Percentiles rank a stretch among this genome's conserved stretches.
These are phyloP conservation scores for Coreoperca whiteheadi DNA, from an alignment of 2,113 vertebrate genomes.

Conservation along the genomic window DNA sequence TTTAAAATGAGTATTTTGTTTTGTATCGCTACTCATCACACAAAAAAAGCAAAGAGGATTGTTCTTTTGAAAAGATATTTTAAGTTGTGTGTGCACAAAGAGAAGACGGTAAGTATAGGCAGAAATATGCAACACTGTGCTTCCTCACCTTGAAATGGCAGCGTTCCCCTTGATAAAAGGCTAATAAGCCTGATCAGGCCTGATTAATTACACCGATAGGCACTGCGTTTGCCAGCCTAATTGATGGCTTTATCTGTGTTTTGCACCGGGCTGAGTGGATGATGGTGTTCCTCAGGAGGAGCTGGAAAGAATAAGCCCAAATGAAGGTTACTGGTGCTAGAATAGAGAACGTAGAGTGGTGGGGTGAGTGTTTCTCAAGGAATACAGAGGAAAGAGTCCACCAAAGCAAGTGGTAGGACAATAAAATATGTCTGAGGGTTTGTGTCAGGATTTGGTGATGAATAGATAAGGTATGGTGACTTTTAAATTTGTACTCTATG, in stretches of 20 bases:
- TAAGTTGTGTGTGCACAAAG: background rate
- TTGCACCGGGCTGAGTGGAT: slow-evolving; percentile 58
- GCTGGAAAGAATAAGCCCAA: slow-evolving; percentile 42
- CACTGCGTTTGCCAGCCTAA: slow-evolving; percentile 60
- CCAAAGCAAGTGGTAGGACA: background rate
- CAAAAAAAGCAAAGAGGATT: background rate
- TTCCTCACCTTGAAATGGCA: slow-evolving; percentile 71
- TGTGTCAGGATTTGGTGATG: background rate
- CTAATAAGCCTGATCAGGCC: slow-evolving; percentile 75
- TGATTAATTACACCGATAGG: slow-evolving; percentile 80
- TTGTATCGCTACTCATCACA: background rate
- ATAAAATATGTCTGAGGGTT: background rate
- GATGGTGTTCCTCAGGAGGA: slow-evolving; percentile 59
- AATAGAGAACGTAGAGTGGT: slow-evolving; percentile 2
- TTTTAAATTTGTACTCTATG: slow-evolving; percentile 1
- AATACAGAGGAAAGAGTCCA: background rate
- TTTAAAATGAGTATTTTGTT: background rate
- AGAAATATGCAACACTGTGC: slow-evolving; percentile 39
- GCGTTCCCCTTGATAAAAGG: slow-evolving; percentile 66
- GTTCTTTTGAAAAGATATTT: background rate
- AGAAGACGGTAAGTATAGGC: background rate
- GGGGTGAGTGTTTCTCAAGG: background rate
- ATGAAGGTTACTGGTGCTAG: slow-evolving; percentile 66
- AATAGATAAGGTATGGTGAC: background rate
- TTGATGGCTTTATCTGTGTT: slow-evolving; percentile 76